Evolutionary conservation across 1,140 invertebrate species (phyloP).

Genomic region (Ceratosolen solmsi): DNA sequence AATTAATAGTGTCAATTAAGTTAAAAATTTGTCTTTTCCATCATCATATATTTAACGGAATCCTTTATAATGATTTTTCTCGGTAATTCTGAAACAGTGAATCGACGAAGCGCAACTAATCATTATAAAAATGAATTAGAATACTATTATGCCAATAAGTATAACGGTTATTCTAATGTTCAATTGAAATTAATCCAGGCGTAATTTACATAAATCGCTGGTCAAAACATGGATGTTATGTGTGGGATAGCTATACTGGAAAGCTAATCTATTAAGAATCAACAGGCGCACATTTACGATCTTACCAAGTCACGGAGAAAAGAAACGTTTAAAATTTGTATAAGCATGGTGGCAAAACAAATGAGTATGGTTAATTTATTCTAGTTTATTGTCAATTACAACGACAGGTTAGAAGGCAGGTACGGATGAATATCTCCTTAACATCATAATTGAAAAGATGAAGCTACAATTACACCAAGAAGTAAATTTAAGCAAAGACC

Average conservation of each 20-base stretch:
- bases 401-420: too few species aligned
- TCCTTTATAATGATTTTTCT: neutral
- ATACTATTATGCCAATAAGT: neutral
- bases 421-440: too few species aligned
- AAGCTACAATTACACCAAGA: neutral
- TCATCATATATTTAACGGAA: too few species aligned
- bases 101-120: neutral
- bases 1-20: too few species aligned
- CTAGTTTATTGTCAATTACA: neutral
- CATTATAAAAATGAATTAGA: neutral
- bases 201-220: conserved; percentile 2
- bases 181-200: neutral
- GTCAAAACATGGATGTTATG: neutral
- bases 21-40: too few species aligned
- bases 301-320: neutral
- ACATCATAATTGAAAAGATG: neutral
- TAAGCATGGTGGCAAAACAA: neutral
- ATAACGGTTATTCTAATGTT: neutral
- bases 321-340: neutral
- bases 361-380: neutral
- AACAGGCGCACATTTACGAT: conserved; percentile 22
- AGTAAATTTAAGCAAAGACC: neutral
- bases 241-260: conserved; percentile 19
- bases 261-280: conserved; percentile 31
- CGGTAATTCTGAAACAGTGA: neutral